A percentile compares a stretch with the other conserved stretches of the same genome.
Evolutionary conservation across 1,140 invertebrate species (phyloP).

Genomic region (Dendrolimus punctatus): DNA sequence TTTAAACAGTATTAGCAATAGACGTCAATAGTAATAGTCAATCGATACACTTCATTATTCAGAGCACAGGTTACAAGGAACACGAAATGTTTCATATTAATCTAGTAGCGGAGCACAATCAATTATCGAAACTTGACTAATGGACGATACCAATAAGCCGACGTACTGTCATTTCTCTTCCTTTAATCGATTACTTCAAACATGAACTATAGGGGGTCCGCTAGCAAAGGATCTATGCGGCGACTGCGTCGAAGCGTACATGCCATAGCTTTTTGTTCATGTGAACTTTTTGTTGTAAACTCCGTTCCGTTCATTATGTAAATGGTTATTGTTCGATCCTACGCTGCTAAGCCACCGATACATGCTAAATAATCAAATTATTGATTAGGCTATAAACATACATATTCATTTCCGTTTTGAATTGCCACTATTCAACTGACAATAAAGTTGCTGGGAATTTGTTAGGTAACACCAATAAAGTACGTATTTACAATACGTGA

Average conservation of each 20-base stretch:
- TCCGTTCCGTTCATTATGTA: conserved; percentile 11
- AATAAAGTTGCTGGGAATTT: conserved; percentile 31
- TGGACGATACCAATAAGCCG: conserved; percentile 50
- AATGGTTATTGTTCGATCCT: conserved; percentile 8
- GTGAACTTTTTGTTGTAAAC: conserved; percentile 42
- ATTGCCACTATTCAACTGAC: conserved; percentile 31
- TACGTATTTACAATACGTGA: conserved; percentile 35
- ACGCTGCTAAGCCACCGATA: conserved; percentile 6
- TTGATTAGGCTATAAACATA: conserved; percentile 38
- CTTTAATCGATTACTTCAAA: conserved; percentile 67
- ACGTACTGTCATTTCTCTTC: conserved; percentile 69
- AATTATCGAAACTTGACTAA: conserved; percentile 68
- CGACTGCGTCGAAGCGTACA: conserved; percentile 4
- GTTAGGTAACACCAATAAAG: conserved; percentile 37
- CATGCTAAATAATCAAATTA: conserved; percentile 6
- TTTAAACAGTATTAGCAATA: too few relatives aligned
- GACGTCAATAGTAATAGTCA: conserved; percentile 1
- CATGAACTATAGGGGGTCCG: conserved; percentile 60
- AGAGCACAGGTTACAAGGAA: conserved; percentile 27
- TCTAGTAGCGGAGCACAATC: conserved; percentile 59
- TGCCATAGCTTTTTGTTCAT: conserved; percentile 36
- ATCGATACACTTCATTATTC: conserved; percentile 24
- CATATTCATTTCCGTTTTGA: conserved; percentile 29
- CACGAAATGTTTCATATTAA: conserved; percentile 54
- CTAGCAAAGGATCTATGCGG: conserved; percentile 29